These are phyloP conservation scores for Stegodyphus mimosarum DNA, from an alignment of 1,140 invertebrate genomes.

Conservation along the genomic window DNA sequence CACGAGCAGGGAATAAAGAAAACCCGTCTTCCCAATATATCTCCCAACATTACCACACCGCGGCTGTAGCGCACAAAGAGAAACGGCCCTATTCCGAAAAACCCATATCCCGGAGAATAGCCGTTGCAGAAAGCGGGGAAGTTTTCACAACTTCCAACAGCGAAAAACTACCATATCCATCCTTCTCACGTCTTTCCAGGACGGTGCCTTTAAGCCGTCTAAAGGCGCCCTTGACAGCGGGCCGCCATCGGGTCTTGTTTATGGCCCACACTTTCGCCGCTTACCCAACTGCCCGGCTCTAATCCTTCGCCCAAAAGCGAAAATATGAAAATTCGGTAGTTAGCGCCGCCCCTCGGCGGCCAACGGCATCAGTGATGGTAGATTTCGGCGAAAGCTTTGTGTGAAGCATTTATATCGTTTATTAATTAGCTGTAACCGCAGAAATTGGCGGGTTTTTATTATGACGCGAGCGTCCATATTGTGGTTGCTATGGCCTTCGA, in stretches of 20 bases:
- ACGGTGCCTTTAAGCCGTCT: constrained; percentile 9
- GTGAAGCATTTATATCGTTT: constrained; percentile 56
- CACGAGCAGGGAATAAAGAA: constrained; percentile 17
- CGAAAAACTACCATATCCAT: constrained; percentile 56
- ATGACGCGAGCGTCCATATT: too few species aligned
- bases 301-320: constrained; percentile 30
- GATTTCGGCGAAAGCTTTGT: neutral
- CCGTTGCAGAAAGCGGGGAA: constrained; percentile 8
- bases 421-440: constrained; percentile 51
- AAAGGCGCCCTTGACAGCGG: constrained; percentile 54
- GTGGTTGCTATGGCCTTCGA: too few species aligned
- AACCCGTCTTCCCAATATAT: constrained; percentile 29
- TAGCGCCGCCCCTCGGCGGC: constrained; percentile 30
- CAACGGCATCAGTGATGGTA: constrained; percentile 5
- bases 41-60: constrained; percentile 1
- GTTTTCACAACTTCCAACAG: constrained; percentile 32
- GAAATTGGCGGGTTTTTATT: too few species aligned
- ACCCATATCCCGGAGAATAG: constrained; percentile 24
- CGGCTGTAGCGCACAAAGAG: neutral
- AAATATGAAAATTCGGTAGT: constrained; percentile 55
- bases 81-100: neutral
- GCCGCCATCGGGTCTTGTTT: constrained; percentile 18
- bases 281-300: constrained; percentile 22
- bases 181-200: constrained; percentile 52
- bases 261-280: constrained; percentile 40